Conservation (phyloP, 2,113 vertebrate species). For the Sminthopsis crassicaudata region DNA sequence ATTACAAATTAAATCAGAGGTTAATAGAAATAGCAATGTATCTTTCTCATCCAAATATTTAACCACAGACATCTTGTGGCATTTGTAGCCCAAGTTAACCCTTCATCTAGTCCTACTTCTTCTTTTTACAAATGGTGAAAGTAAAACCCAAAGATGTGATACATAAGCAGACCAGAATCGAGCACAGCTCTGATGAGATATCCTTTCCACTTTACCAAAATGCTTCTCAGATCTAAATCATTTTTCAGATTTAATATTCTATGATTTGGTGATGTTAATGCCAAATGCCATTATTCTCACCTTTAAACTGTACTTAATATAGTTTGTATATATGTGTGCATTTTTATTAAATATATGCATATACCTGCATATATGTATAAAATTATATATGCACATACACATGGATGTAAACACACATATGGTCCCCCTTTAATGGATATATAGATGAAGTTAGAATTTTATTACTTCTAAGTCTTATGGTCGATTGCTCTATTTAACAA, state of each 20-base stretch:
- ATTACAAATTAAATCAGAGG: not conserved
- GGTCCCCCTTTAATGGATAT: not conserved
- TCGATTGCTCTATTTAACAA: conserved; percentile 18
- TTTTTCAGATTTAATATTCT: not conserved
- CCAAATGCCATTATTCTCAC: no score
- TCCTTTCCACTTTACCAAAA: not conserved
- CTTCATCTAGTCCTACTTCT: not conserved
- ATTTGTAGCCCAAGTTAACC: not conserved
- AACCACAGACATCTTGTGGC: not conserved
- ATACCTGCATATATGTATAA: no score
- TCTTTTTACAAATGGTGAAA: not conserved
- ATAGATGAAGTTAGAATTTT: conserved; percentile 15
- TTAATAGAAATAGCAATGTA: not conserved
- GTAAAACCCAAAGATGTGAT: not conserved
- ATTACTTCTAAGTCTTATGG: not conserved
- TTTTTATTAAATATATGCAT: no score
- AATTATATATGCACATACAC: no score
- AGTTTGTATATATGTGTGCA: no score
- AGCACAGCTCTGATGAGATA: not conserved
- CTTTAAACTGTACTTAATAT: no score
- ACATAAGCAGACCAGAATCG: not conserved
- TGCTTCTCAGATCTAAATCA: not conserved
- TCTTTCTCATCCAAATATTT: not conserved
- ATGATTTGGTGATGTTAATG: not conserved
- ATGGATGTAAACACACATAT: no score